These are phyloP conservation scores for Aselliscus stoliczkanus DNA, from an alignment of 2,797 vertebrate species.

Conservation along the genomic window DNA sequence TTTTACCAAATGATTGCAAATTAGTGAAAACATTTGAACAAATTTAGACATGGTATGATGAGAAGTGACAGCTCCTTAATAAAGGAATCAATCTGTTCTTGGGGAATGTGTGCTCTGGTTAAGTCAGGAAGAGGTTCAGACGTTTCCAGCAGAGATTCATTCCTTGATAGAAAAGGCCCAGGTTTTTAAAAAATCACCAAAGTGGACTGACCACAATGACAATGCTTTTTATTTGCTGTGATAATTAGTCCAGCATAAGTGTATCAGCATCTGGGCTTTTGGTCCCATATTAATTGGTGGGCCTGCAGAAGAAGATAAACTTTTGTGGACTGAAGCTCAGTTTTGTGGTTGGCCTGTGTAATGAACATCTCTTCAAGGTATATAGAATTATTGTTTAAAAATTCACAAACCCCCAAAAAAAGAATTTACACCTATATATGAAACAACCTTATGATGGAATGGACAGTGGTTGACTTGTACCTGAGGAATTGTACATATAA, in stretches of 20 bases:
- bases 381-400: background rate
- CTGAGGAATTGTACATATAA: background rate
- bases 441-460: background rate
- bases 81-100: constrained; percentile 38
- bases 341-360: background rate
- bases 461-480: background rate
- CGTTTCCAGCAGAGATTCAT: background rate
- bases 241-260: constrained; percentile 42
- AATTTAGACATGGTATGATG: constrained; percentile 72
- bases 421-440: background rate
- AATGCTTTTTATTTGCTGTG: constrained; percentile 29
- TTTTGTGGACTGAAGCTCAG: background rate
- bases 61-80: constrained; percentile 71
- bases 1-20: constrained; percentile 64
- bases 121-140: constrained; percentile 23
- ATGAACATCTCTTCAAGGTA: background rate
- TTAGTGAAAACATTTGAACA: constrained; percentile 73
- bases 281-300: constrained; percentile 42
- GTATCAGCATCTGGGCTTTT: constrained; percentile 6
- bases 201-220: constrained; percentile 4
- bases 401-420: background rate
- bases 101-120: background rate
- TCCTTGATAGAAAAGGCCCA: background rate
- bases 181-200: constrained; percentile 33
- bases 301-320: constrained; percentile 40